Conservation (phyloP, 2,797 vertebrate species). For the Huso huso region DNA sequence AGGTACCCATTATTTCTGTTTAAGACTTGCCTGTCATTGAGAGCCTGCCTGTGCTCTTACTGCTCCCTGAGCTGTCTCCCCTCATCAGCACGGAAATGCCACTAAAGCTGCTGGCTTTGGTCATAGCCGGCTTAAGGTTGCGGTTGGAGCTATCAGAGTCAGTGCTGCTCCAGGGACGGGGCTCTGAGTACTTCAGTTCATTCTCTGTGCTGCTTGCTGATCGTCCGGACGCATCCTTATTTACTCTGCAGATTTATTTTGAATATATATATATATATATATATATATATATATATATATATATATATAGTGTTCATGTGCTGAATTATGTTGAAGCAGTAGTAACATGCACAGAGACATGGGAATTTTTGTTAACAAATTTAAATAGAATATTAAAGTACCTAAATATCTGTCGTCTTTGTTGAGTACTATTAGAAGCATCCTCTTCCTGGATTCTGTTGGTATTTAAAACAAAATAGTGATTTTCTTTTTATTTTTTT, state of each 20-base stretch:
- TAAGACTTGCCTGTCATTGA: constrained; percentile 82
- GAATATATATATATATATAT: not conserved
- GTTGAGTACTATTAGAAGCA: constrained; percentile 78
- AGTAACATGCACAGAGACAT: constrained; percentile 29
- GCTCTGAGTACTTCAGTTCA: constrained; percentile 75
- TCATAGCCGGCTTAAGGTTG: constrained; percentile 79
- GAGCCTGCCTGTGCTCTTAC: constrained; percentile 90
- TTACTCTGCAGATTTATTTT: constrained; percentile 62
- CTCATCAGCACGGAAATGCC: constrained; percentile 85
- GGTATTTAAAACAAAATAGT: constrained; percentile 46
- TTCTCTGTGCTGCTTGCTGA: constrained; percentile 90
- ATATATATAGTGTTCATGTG: not conserved
- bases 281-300: constrained; percentile 31
- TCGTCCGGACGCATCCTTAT: constrained; percentile 69
- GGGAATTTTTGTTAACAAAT: constrained; percentile 36
- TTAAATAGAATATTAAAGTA: constrained; percentile 42
- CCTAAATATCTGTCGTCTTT: constrained; percentile 96
- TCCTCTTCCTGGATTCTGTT: constrained; percentile 87
- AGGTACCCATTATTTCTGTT: too few species aligned
- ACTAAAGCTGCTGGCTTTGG: constrained; percentile 97
- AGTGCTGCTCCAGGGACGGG: constrained; percentile 95
- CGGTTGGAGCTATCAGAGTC: constrained; percentile 93
- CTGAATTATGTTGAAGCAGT: constrained; percentile 11
- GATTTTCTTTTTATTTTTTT: not conserved
- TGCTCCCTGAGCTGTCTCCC: constrained; percentile 93